These are phyloP conservation scores for Andrena praecox DNA, from an alignment of 2,888 invertebrate species.

Conservation along the genomic window DNA sequence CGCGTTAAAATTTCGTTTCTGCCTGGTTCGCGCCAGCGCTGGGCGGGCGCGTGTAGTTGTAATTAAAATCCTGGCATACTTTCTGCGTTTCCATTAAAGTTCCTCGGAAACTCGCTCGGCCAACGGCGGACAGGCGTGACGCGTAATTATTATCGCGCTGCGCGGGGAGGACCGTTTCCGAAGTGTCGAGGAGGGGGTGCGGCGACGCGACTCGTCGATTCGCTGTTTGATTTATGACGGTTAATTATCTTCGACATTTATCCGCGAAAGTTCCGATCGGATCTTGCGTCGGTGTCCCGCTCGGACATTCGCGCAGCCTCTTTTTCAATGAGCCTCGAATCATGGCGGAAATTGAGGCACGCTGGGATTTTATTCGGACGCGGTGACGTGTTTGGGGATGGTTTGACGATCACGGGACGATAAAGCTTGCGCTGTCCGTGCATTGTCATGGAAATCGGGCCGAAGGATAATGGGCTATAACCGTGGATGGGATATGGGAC, in stretches of 20 bases:
- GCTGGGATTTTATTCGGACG: neutral
- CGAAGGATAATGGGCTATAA: constrained; percentile 37
- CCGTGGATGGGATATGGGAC: constrained; percentile 19
- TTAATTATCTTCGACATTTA: neutral
- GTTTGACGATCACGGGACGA: neutral
- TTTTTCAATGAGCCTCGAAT: neutral
- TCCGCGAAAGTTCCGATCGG: no score
- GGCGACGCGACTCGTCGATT: neutral
- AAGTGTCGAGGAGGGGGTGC: no score
- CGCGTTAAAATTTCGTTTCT: constrained; percentile 47
- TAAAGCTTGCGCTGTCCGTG: constrained; percentile 15
- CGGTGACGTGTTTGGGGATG: neutral
- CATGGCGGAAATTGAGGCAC: no score
- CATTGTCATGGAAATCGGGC: constrained; percentile 8
- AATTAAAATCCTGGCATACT: constrained; percentile 63
- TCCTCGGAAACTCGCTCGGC: constrained; percentile 44
- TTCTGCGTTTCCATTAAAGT: constrained; percentile 57
- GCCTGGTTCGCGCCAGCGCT: neutral
- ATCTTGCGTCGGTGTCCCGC: no score
- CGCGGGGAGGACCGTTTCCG: neutral
- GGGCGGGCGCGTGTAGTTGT: constrained; percentile 27
- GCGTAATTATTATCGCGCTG: constrained; percentile 41
- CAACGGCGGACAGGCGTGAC: constrained; percentile 8
- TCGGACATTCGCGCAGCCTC: neutral
- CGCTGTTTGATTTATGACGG: neutral